These are phyloP conservation scores for Galleria mellonella DNA, from an alignment of 1,140 invertebrate genomes.

Conservation along the genomic window DNA sequence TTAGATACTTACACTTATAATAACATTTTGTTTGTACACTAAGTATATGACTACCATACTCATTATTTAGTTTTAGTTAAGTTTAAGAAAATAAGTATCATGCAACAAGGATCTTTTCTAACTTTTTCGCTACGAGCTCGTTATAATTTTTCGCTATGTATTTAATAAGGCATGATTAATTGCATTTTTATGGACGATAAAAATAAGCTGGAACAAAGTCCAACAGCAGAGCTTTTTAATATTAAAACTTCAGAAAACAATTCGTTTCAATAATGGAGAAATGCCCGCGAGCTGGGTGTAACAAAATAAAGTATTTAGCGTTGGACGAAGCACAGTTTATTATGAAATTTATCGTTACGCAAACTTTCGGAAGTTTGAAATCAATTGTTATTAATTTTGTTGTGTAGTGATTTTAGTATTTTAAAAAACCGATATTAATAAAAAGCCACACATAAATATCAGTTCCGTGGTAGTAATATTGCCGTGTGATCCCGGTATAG, in stretches of 20 bases:
- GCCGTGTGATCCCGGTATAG: no score
- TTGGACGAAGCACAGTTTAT: conserved; percentile 42
- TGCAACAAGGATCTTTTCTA: no score
- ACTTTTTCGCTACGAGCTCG: no score
- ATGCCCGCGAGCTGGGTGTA: conserved; percentile 31
- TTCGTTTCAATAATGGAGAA: conserved; percentile 48
- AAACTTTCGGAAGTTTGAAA: conserved; percentile 20
- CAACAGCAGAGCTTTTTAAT: conserved; percentile 40
- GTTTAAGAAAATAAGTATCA: no score
- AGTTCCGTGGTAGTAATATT: no score
- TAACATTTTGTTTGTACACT: no score
- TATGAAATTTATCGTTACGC: conserved; percentile 48
- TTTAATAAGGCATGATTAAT: conserved; percentile 2
- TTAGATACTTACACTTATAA: no score
- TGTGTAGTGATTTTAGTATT: neutral
- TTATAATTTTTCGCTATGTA: neutral
- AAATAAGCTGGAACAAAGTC: conserved; percentile 27
- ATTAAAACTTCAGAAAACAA: conserved; percentile 58
- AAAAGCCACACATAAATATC: no score
- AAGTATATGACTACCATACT: no score
- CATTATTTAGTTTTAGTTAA: no score
- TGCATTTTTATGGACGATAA: conserved; percentile 8
- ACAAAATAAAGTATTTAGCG: conserved; percentile 56
- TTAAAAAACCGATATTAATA: neutral
- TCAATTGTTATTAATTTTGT: conserved; percentile 27